Evolutionary conservation across 2,888 invertebrate species (phyloP), one percentile per base, ranked within the genome.

Genomic region (Cataglyphis livida): DNA sequence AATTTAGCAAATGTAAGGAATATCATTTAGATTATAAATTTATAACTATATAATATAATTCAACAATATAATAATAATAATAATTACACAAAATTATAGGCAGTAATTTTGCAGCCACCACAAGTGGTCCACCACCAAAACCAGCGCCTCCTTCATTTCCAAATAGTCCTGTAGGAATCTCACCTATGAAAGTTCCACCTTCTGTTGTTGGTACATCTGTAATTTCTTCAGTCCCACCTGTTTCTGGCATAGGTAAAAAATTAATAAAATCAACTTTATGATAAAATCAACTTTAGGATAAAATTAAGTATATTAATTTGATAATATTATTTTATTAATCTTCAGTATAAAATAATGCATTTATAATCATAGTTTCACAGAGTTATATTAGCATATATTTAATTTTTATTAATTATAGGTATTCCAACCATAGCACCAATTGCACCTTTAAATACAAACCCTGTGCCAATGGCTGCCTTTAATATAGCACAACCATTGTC

Each of bases 141-240:
- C 92, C 95, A 41, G 93, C 93, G 76, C 95, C 95, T 79, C 95
- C 95, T 79, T 95, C 95, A 25, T 95, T 96, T 88, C 95, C 95
- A 87, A 95, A 93, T 79, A 94, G 94, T 88, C 94, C 94, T 82
- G 90, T 93, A 75, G 91, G 91, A 81, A 91, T 92, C n/a, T 90
- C 92, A 51, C 89, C 91, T 44, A 73, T 89, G 12, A 87, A 90
- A 79, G 84, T 88, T 57, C 66, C 90, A 59, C 71, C 88, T 18
- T 25, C 78, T 25, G 82, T 78, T 28, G 84, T 86, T 76, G 85
- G 85, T 41, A 57, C 88, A 3, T 38, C 87, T 32, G 82, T 82
- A n/a, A 86, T 90, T 81, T 90, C 92, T 71, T 91, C 92, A 28
- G 86, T 90, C 75, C 93, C 92, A 81, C 91, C 87, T 73, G 84